Percentiles rank a stretch among this genome's conserved stretches.
Conservation (phyloP, 2,888 invertebrate species). For the Alviniconcha strummeri region DNA sequence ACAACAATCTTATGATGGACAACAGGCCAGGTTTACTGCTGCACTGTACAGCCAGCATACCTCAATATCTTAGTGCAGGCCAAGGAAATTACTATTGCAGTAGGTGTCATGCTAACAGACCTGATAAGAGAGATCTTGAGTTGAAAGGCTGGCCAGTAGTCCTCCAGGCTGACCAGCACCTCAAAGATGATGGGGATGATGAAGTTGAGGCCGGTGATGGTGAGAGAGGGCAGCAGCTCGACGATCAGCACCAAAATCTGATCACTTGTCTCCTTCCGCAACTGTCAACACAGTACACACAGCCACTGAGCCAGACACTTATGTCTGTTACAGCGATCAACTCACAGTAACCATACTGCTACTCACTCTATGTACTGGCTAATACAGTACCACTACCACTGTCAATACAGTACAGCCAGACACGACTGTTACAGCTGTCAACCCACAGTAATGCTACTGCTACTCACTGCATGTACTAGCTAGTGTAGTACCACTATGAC, state of each 20-base stretch:
- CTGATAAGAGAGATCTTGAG: conserved; percentile 83
- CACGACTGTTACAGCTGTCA: neutral
- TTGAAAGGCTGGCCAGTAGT: conserved; percentile 83
- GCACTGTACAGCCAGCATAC: no score
- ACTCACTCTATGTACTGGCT: no score
- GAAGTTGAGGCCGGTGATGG: conserved; percentile 85
- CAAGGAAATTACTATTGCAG: no score
- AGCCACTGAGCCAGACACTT: neutral
- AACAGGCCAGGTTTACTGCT: no score
- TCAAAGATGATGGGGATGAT: conserved; percentile 84
- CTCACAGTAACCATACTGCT: neutral
- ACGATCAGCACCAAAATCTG: conserved; percentile 75
- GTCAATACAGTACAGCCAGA: neutral
- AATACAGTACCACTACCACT: neutral
- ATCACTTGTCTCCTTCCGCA: conserved; percentile 14
- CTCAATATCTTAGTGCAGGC: no score
- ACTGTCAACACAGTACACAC: conserved; percentile 5
- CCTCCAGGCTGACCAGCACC: conserved; percentile 82
- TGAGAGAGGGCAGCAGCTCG: conserved; percentile 86
- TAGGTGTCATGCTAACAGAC: conserved; percentile 41
- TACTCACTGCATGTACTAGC: neutral
- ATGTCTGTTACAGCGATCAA: neutral
- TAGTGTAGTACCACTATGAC: neutral
- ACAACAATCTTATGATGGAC: no score
- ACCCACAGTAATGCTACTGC: neutral